These are phyloP conservation scores for Cyclophora punctaria DNA, from an alignment of 2,888 invertebrate species.

Conservation along the genomic window DNA sequence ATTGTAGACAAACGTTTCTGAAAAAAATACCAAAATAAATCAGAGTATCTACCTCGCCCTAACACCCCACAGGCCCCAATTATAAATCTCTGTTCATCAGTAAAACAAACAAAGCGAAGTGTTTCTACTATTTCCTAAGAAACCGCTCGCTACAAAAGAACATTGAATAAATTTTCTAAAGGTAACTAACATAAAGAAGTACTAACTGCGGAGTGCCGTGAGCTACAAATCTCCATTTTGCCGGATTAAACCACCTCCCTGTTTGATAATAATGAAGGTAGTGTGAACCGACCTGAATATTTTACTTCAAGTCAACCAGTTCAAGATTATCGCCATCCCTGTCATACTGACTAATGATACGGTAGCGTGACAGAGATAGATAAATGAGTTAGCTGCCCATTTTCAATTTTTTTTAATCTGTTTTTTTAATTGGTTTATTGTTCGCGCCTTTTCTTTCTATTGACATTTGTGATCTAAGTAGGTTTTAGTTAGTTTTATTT, in stretches of 20 bases:
- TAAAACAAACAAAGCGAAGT: no score
- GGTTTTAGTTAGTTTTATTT: no score
- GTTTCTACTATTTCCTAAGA: conserved; percentile 13
- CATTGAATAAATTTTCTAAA: conserved; percentile 44
- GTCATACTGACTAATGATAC: conserved; percentile 7
- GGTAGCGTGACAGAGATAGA: conserved; percentile 1
- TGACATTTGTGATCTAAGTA: no score
- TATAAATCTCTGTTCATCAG: no score
- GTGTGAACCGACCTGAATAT: conserved; percentile 37
- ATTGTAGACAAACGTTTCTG: no score
- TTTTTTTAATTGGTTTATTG: no score
- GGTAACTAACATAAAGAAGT: conserved; percentile 47
- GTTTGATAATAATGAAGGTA: conserved; percentile 46
- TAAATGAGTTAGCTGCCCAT: neutral
- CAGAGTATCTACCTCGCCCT: no score
- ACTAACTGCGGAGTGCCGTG: conserved; percentile 32
- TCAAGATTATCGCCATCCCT: conserved; percentile 15
- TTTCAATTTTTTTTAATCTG: no score
- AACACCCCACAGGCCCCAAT: no score
- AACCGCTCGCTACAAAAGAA: conserved; percentile 12
- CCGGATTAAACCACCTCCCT: conserved; percentile 53
- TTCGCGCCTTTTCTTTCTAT: no score
- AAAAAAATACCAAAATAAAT: no score
- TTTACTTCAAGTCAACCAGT: conserved; percentile 34
- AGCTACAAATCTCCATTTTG: conserved; percentile 60